Evolutionary conservation across 2,113 vertebrate genomes (phyloP), one percentile per base, ranked within the genome.

Genomic region (Lophius piscatorius): DNA sequence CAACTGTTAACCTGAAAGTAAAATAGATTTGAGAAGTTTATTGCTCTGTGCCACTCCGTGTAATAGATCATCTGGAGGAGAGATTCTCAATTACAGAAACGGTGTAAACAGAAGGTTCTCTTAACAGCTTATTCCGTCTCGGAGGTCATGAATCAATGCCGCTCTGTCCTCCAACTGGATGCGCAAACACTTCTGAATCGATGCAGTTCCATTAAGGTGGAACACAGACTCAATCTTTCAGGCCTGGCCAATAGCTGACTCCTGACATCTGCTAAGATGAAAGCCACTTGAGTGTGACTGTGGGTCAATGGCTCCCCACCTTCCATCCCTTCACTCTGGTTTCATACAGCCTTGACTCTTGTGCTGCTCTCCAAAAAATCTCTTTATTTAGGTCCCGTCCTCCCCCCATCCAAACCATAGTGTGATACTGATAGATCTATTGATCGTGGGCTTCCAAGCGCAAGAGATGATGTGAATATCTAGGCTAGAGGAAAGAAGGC

Each of bases 191-290:
- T 77, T 39, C 46, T 76, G 70, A 84, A 88, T 90, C 89, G 52
- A 89, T 90, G 79, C 80, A 35, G 63, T 80, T 85, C 84, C 88
- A 88, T 90, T 87, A 87, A 23, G 20, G 52, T 18, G 26, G 59
- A 86, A 78, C 77, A 84, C 77, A 76, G 48, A 66, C 81, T 87
- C 89, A 78, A n/a, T 89, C 86, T 87, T 88, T 88, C 90, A 88
- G 72, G 62, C 78, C 16, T 10, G 42, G 69, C 79, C 76, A 84
- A 84, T 74, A 72, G 74, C 80, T 73, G 87, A 85, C 86, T 85
- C 78, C 80, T 83, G 85, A 88, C 89, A 88, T 87, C 86, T 86
- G 87, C 85, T 87, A 83, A 90, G 84, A 89, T 74, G 83, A 75
- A 81, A 70, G 80, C 68, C 81, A 87, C 83, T 88, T 84, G 86